Conservation (phyloP, 2,888 invertebrate species). For the Oithona nana region DNA sequence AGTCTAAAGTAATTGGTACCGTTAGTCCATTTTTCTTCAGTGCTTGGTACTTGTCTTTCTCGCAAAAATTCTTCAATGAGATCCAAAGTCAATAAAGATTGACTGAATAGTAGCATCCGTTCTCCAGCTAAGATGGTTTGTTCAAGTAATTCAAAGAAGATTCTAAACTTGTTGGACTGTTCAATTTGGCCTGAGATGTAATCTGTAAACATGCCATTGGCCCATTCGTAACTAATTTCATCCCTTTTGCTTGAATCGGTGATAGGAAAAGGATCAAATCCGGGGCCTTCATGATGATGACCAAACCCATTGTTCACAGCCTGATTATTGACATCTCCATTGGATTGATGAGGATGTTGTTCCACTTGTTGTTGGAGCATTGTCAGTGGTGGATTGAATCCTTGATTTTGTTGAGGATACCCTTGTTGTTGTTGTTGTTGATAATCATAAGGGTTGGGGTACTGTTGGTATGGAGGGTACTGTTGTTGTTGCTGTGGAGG, state of each 20-base stretch:
- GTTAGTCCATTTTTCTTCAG: neutral
- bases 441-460: slow-evolving; percentile 10
- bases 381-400: neutral
- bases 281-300: neutral
- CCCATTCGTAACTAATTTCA: slow-evolving; percentile 66
- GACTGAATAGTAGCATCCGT: slow-evolving; percentile 80
- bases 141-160: slow-evolving; percentile 74
- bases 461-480: slow-evolving; percentile 17
- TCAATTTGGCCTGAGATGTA: slow-evolving; percentile 74
- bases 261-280: slow-evolving; percentile 34
- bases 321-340: neutral
- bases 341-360: neutral
- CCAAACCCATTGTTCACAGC: neutral
- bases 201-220: slow-evolving; percentile 29
- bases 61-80: slow-evolving; percentile 82
- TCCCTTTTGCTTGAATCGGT: slow-evolving; percentile 19
- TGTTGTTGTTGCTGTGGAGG: slow-evolving; percentile 18
- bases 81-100: slow-evolving; percentile 83
- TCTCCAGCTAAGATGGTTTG: slow-evolving; percentile 63
- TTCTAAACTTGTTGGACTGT: slow-evolving; percentile 83
- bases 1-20: slow-evolving; percentile 28
- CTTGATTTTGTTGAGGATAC: neutral
- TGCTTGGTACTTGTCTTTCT: slow-evolving; percentile 38
- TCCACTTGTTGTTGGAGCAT: neutral
- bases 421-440: slow-evolving; percentile 13